Evolutionary conservation across 2,113 vertebrate species (phyloP), one percentile per base, ranked within the genome.

Genomic region (Epinephelus fuscoguttatus): DNA sequence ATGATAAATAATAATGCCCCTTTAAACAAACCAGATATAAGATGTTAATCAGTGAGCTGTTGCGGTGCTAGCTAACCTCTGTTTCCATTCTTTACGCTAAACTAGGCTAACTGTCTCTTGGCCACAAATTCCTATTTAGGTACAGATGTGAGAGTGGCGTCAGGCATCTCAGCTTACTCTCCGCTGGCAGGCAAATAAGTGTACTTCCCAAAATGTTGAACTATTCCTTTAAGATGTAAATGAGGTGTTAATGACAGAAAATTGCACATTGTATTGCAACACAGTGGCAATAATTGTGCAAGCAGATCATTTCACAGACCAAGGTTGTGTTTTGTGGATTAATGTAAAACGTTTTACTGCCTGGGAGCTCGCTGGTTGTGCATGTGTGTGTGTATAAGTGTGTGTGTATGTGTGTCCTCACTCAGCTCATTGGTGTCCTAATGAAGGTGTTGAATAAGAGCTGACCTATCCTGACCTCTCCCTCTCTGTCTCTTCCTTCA

Each of bases 381-480:
- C 21, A 2, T 69, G 56, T 76, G 64, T 81, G 45, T 61, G 40
- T 49, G 33, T 66, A 67, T 77, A 21, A 69, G 56, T 62, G 18
- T 69, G 70, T 47, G 40, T 90, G 30, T 59, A 1, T 70, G 64
- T 81, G 53, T 77, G 40, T 80, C 30, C 49, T 76, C 74, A 19
- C 60, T 82, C 70, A 71, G 83, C 86, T 89, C 75, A 73, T 81
- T 85, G 77, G 81, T 84, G 84, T 92, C 84, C 80, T 93, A 94
- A 94, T 94, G 92, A 94, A 93, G 89, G 92, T 92, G 90, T 84
- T 90, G 83, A 86, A 88, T 88, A 91, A 93, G 92, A 84, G 85
- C 84, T 91, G 88, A 89, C 91, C 89, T 85, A 75, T 80, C 60
- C 80, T 87, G 89, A 89, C 90, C 89, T 89, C 91, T 89, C 74